These are phyloP conservation scores for Anastatus disparis DNA, from an alignment of 1,140 invertebrate genomes.

Conservation along the genomic window DNA sequence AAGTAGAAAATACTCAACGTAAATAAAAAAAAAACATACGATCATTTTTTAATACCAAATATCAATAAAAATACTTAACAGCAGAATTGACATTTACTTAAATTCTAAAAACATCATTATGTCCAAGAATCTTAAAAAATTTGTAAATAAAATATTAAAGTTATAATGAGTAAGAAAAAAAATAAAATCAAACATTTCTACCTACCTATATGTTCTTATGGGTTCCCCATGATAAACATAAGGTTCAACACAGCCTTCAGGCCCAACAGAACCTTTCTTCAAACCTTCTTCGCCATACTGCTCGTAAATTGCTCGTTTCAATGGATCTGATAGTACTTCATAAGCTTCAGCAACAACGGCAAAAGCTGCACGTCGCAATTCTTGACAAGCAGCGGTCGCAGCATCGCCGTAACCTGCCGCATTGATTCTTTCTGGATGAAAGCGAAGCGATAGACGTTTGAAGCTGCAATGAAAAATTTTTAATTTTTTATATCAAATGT, in stretches of 20 bases:
- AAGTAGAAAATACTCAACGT: too few relatives aligned
- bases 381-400: not conserved
- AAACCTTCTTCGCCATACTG: conserved; percentile 90
- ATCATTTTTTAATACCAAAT: too few relatives aligned
- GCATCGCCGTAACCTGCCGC: not conserved
- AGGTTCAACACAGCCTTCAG: conserved; percentile 70
- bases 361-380: conserved; percentile 48
- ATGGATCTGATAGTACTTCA: conserved; percentile 80
- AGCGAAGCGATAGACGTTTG: conserved; percentile 74
- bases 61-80: too few relatives aligned
- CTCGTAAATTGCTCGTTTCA: conserved; percentile 83
- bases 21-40: too few relatives aligned
- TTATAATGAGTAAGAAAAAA: too few relatives aligned
- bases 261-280: conserved; percentile 77
- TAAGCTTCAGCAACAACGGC: conserved; percentile 77
- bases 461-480: conserved; percentile 63
- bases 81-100: too few relatives aligned
- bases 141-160: too few relatives aligned
- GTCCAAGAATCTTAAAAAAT: too few relatives aligned
- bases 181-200: not conserved
- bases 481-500: too few relatives aligned
- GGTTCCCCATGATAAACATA: conserved; percentile 89
- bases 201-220: conserved; percentile 77
- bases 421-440: conserved; percentile 66
- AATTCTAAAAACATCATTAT: too few relatives aligned